These are phyloP conservation scores for Vombatus ursinus DNA, from an alignment of 2,113 vertebrate species.

Conservation along the genomic window DNA sequence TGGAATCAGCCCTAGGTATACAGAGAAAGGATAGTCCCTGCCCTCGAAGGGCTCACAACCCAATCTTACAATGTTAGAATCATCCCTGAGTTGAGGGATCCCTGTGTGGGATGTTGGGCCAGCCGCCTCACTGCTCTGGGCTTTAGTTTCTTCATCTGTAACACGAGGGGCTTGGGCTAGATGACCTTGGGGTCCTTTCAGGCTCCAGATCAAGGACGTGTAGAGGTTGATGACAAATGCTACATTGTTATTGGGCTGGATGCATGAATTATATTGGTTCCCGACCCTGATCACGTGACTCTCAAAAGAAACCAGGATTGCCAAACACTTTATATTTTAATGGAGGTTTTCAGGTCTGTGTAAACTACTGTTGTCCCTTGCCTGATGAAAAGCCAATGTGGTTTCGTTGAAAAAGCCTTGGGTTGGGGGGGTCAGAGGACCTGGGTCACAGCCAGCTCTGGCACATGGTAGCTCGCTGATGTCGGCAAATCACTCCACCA, in stretches of 20 bases:
- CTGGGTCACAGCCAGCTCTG: neutral
- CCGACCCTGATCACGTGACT: neutral
- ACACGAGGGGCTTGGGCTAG: neutral
- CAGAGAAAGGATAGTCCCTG: neutral
- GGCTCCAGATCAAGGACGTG: neutral
- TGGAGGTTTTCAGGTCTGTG: neutral
- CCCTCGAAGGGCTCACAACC: neutral
- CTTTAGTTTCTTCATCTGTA: neutral
- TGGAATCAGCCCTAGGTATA: neutral
- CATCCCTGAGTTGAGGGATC: neutral
- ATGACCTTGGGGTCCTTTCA: neutral
- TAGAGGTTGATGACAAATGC: neutral
- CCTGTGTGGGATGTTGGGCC: neutral
- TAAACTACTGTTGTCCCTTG: neutral
- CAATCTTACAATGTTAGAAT: constrained; percentile 15
- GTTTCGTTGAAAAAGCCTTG: neutral
- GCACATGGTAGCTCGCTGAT: neutral
- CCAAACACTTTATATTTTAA: neutral
- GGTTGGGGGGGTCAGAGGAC: neutral
- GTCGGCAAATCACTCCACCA: neutral
- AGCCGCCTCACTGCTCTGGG: neutral
- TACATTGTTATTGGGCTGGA: neutral
- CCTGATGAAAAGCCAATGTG: neutral
- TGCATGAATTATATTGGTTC: neutral
- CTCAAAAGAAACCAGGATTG: neutral